A percentile compares a stretch with the other conserved stretches of the same genome.
Conservation (phyloP, 2,113 vertebrate species). For the Falcunculus frontatus region DNA sequence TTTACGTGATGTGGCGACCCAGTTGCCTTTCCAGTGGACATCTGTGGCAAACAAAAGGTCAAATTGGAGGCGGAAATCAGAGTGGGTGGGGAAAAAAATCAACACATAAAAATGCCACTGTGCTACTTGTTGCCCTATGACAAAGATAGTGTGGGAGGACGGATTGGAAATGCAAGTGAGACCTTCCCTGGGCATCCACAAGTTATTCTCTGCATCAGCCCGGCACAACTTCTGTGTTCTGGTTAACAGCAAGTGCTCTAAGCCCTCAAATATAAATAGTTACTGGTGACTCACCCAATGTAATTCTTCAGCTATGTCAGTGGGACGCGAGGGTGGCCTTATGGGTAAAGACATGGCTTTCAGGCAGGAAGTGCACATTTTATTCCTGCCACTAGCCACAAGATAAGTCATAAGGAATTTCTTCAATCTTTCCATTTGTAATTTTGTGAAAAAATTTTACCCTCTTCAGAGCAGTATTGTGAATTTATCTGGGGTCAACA, state of each 20-base stretch:
- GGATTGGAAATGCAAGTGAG: slow-evolving; percentile 41
- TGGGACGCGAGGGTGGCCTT: slow-evolving; percentile 7
- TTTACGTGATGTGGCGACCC: background rate
- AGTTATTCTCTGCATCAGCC: slow-evolving; percentile 2
- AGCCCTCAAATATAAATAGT: slow-evolving; percentile 26
- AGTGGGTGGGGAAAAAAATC: slow-evolving; percentile 25
- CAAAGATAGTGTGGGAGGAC: slow-evolving; percentile 55
- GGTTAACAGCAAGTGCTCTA: slow-evolving; percentile 27
- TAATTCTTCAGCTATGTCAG: slow-evolving; percentile 60
- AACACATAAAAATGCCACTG: slow-evolving; percentile 45
- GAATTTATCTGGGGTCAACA: background rate
- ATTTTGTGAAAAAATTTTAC: slow-evolving; percentile 11
- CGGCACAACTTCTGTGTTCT: slow-evolving; percentile 10
- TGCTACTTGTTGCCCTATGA: slow-evolving; percentile 57
- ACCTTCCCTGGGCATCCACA: slow-evolving; percentile 21
- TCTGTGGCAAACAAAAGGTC: slow-evolving; percentile 32
- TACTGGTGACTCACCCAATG: slow-evolving; percentile 37
- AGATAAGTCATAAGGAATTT: slow-evolving; percentile 45
- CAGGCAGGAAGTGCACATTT: slow-evolving; percentile 43
- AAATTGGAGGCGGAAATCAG: slow-evolving; percentile 34
- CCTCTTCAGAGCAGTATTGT: slow-evolving; percentile 15
- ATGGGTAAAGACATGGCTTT: slow-evolving; percentile 52
- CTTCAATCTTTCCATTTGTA: slow-evolving; percentile 35
- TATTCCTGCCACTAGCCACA: slow-evolving; percentile 30
- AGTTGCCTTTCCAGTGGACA: background rate